These are phyloP conservation scores for Dendrophyllia cribrosa DNA, from an alignment of 64 coral and sea anemone genomes.

Conservation along the genomic window DNA sequence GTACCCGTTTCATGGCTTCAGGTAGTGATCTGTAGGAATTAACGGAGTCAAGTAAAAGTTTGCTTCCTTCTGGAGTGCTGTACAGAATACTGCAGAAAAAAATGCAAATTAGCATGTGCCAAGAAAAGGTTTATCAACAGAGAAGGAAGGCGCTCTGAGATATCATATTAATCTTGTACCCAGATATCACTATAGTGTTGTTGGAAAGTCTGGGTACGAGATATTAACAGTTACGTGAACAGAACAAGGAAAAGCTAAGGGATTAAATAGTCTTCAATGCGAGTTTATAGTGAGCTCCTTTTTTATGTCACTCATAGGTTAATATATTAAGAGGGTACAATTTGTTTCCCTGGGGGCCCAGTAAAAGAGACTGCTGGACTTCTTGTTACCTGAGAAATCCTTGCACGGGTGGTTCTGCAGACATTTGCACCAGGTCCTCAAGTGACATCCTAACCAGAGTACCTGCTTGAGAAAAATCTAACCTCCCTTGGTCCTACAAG, in stretches of 20 bases:
- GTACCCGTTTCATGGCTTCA: conserved; percentile 37
- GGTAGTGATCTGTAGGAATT: not conserved
- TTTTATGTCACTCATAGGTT: no score
- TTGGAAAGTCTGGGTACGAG: no score
- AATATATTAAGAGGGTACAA: no score
- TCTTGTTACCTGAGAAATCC: conserved; percentile 59
- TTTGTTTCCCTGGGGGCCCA: no score
- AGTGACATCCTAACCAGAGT: conserved; percentile 54
- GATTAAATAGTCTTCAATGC: no score
- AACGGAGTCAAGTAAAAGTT: conserved; percentile 47
- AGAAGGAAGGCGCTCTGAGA: not conserved
- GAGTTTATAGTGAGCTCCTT: no score
- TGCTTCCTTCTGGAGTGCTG: conserved; percentile 57
- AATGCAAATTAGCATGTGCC: not conserved
- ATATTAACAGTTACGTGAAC: no score
- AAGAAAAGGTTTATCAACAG: no score
- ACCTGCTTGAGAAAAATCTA: conserved; percentile 25
- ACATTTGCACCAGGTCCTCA: conserved; percentile 50
- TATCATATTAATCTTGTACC: not conserved
- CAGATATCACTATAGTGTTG: not conserved
- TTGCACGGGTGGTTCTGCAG: conserved; percentile 58
- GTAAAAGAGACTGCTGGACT: not conserved
- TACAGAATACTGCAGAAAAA: conserved; percentile 34
- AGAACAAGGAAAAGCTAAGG: no score
- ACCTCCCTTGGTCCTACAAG: conserved; percentile 43